Percentiles rank a stretch among this genome's conserved stretches.
phyloP scores from a whole-genome alignment of 2,888 invertebrate genomes.

The Cerceris rybyensis region DNA sequence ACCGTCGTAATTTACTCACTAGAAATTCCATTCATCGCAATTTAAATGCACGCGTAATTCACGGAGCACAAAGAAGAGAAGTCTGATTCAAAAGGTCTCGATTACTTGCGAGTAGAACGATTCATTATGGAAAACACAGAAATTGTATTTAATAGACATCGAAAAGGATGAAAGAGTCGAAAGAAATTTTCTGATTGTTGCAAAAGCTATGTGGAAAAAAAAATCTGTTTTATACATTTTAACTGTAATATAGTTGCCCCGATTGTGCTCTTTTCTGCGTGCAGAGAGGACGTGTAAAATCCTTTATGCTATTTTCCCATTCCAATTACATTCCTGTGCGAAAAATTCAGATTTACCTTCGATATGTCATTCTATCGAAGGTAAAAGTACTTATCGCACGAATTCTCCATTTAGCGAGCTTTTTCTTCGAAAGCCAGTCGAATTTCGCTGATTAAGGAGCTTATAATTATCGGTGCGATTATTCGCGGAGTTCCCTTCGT shows the following conservation, averaged over 20 bases:
- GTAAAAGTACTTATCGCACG: constrained; percentile 17
- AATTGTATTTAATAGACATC: too few species aligned
- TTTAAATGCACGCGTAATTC: constrained; percentile 60
- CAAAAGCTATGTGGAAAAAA: too few species aligned
- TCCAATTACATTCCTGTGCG: constrained; percentile 12
- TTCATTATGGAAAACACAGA: too few species aligned
- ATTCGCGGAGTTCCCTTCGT: constrained; percentile 40
- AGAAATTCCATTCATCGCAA: constrained; percentile 45
- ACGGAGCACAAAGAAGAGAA: constrained; percentile 59
- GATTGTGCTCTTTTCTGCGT: constrained; percentile 48
- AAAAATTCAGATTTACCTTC: constrained; percentile 12
- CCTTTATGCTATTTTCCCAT: neutral
- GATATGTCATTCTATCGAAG: neutral
- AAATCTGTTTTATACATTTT: too few species aligned
- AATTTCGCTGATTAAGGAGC: constrained; percentile 39
- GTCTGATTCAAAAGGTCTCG: constrained; percentile 46
- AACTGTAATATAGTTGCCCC: constrained; percentile 32
- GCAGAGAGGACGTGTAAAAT: constrained; percentile 7
- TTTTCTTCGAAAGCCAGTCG: constrained; percentile 18
- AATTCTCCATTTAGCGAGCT: constrained; percentile 35
- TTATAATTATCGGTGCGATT: constrained; percentile 56
- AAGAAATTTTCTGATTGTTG: too few species aligned
- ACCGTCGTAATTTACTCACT: constrained; percentile 60
- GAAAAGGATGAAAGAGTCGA: too few species aligned
- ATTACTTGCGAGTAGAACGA: constrained; percentile 11